Conservation (phyloP, 2,113 vertebrate genomes). For the Chaetura pelagica region DNA sequence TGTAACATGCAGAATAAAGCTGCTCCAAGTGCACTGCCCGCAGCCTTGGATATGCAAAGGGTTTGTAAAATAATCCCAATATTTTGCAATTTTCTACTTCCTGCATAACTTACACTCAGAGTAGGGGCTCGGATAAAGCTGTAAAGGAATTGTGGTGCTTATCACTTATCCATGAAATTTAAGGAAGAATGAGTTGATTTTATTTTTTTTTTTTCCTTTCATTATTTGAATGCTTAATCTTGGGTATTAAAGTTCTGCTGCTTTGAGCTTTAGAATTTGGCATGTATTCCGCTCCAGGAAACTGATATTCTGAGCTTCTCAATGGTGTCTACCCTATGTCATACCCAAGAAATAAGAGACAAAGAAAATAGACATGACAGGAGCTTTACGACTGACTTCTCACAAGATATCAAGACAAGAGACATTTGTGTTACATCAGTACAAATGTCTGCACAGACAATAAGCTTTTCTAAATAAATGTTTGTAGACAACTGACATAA, state of each 20-base stretch:
- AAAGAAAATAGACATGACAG: constrained; percentile 12
- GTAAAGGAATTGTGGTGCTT: background rate
- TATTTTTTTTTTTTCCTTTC: background rate
- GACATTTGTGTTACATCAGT: background rate
- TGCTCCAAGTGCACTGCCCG: background rate
- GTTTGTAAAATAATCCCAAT: background rate
- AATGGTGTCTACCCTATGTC: background rate
- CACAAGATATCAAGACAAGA: background rate
- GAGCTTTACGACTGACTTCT: background rate
- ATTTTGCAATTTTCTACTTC: background rate
- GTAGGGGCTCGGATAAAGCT: background rate
- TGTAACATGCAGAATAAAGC: background rate
- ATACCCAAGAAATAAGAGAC: constrained; percentile 10
- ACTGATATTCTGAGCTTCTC: background rate
- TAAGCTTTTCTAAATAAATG: constrained; percentile 24
- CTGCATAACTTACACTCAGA: background rate
- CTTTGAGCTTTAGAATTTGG: background rate
- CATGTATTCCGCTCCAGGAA: background rate
- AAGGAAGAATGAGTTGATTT: background rate
- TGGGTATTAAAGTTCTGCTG: background rate
- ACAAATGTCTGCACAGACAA: background rate
- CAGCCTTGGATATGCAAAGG: background rate
- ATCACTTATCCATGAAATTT: background rate
- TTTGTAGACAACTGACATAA: background rate
- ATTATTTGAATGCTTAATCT: background rate